Evolutionary conservation across 2,113 vertebrate genomes (phyloP), one percentile per base, ranked within the genome.

Genomic region (Benthochromis sp.): DNA sequence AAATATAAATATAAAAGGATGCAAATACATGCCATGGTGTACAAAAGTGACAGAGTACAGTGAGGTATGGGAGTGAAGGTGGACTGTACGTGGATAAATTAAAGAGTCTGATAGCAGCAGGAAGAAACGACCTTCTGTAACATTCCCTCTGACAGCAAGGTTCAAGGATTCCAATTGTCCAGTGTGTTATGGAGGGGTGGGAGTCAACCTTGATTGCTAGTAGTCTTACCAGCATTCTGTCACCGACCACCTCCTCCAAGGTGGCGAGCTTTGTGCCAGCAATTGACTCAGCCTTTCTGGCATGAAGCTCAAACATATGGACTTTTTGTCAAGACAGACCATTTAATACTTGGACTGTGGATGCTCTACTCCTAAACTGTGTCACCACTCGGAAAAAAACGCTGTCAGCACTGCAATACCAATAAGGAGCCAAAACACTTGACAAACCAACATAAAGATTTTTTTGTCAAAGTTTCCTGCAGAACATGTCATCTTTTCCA

Each of bases 401-500:
- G 3, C 59, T 66, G 34, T 38, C 61, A 66, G 19, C 34, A 38
- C 63, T 69, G 63, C n/a, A 71, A 43, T 43, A 16, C 17, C 31
- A 3, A 66, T 5, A 36, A 36, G 4, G 9, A 63, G 0, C 61
- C 17, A 12, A 66, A 66, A 38, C 61, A n/a, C 10, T 66, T 0
- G 10, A 66, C 61, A 66, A 66, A 66, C 61, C 61, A 66, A 38
- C 61, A 66, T 38, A n/a, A 66, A 66, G 31, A 36, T 63, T 63
- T 0, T 57, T 34, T 19, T 63, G 59, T 61, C 29, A 61, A 63
- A 17, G 31, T 66, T 66, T 66, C 8, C 4, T 2, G 61, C 6
- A 36, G 17, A 66, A 66, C 61, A 66, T 36, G 61, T 12, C 6
- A 38, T 66, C 19, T 38, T 66, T 38, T 66, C 61, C 34, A 38